Conservation (phyloP, 2,888 invertebrate species). For the Lasioglossum zephyrum region DNA sequence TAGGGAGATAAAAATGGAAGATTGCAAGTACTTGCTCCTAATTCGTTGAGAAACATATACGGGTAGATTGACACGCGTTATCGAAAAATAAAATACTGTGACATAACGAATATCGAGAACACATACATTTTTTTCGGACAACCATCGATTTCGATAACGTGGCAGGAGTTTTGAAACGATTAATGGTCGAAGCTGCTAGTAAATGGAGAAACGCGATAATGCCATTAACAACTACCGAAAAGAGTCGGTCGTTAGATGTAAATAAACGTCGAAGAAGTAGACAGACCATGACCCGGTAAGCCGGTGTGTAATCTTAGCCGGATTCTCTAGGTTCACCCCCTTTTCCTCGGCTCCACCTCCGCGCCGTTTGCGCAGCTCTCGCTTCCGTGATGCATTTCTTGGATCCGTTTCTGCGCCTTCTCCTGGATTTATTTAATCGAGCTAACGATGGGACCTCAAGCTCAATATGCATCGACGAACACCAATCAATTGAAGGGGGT, state of each 20-base stretch:
- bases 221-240: background rate
- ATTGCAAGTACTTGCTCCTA: background rate
- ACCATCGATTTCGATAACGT: background rate
- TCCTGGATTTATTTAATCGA: background rate
- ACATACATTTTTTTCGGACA: background rate
- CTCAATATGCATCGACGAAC: background rate
- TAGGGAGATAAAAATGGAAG: background rate
- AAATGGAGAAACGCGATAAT: background rate
- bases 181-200: background rate
- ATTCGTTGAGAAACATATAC: background rate
- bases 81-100: background rate
- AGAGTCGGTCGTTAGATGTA: background rate
- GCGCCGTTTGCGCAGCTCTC: background rate
- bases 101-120: no score
- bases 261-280: slow-evolving; percentile 33
- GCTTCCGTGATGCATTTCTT: slow-evolving; percentile 31
- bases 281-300: slow-evolving; percentile 54
- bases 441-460: background rate
- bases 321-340: slow-evolving; percentile 35
- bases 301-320: slow-evolving; percentile 46
- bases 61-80: background rate
- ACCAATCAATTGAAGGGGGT: background rate
- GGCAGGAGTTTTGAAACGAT: background rate
- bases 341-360: background rate
- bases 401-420: slow-evolving; percentile 24